Evolutionary conservation across 2,113 vertebrate genomes (phyloP).

Genomic region (Upupa epops): DNA sequence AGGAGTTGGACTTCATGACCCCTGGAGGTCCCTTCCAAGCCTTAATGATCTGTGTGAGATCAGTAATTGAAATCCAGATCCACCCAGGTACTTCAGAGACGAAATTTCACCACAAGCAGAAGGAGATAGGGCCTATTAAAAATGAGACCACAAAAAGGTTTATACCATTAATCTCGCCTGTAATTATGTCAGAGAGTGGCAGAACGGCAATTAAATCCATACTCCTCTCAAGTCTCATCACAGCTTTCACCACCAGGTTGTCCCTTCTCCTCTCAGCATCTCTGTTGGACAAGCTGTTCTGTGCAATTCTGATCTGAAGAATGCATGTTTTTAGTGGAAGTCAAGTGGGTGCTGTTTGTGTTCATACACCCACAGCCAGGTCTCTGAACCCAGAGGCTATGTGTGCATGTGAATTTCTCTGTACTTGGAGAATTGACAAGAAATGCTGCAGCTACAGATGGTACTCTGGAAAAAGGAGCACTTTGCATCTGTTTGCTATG

Average conservation of each 20-base stretch:
- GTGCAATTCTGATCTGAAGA: not conserved
- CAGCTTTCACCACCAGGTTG: not conserved
- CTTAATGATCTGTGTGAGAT: too few relatives aligned
- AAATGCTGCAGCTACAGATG: conserved; percentile 58
- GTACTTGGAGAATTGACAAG: conserved; percentile 57
- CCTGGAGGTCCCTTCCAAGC: too few relatives aligned
- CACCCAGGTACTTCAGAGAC: not conserved
- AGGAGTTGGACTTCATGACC: too few relatives aligned
- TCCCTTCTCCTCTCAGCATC: not conserved
- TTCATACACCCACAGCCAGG: not conserved
- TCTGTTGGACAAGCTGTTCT: not conserved
- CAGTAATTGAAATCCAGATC: not conserved
- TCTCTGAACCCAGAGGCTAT: conserved; percentile 31
- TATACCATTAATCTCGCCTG: not conserved
- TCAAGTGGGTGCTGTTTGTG: conserved; percentile 33
- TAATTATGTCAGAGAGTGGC: not conserved
- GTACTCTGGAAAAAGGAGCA: conserved; percentile 50
- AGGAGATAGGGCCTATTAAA: not conserved
- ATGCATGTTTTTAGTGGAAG: not conserved
- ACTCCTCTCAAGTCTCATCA: not conserved
- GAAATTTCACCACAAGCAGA: not conserved
- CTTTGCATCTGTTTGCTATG: conserved; percentile 64
- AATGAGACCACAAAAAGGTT: not conserved
- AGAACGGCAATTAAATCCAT: not conserved
- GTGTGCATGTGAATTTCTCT: not conserved